Base-by-base conservation (phyloP, 2,888 invertebrate genomes). In the Mesodorylaimus sp. region DNA sequence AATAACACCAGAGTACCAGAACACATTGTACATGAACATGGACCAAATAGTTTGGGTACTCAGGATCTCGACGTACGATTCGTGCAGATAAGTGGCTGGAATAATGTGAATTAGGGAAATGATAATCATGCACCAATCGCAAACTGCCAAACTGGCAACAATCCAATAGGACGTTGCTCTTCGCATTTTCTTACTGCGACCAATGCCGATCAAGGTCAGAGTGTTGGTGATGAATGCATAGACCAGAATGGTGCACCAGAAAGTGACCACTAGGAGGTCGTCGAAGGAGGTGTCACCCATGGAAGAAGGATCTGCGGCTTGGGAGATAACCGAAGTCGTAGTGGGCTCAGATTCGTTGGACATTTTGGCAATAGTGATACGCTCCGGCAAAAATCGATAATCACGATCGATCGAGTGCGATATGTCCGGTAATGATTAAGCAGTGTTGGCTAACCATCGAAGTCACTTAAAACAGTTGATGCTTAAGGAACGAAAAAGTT, bases 1-100 rank as follows among this genome's bases (percentile, higher is more conserved):
- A 2, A 62, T 57, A 5, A 62, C 62, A 19, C 58, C 61, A n/a
- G 60, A 58, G 51, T 62, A 62, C 62, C 62, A 62, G 52, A 61
- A 62, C 23, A 62, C 53, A 48, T 62, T 59, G 53, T 62, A 62
- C 53, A 60, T 54, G 48, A 62, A 62, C 21, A 62, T 56, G 58
- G 60, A 60, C 2, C 58, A 45, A 24, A 59, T 57, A n/a, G n/a
- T n/a, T n/a, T n/a, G n/a, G n/a, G n/a, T n/a, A n/a, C n/a, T n/a
- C n/a, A n/a, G n/a, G n/a, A n/a, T n/a, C n/a, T 42, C 21, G n/a
- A 49, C 19, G 26, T 32, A 54, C 24, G n/a, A 45, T n/a, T 54
- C 55, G 50, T 62, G 62, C 29, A 61, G 58, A 1, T 58, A 58
- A 1, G 62, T 62, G 21, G 61, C 59, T 2, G 61, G 61, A 3